Conservation (phyloP, 2,113 vertebrate species). For the Sander vitreus region DNA sequence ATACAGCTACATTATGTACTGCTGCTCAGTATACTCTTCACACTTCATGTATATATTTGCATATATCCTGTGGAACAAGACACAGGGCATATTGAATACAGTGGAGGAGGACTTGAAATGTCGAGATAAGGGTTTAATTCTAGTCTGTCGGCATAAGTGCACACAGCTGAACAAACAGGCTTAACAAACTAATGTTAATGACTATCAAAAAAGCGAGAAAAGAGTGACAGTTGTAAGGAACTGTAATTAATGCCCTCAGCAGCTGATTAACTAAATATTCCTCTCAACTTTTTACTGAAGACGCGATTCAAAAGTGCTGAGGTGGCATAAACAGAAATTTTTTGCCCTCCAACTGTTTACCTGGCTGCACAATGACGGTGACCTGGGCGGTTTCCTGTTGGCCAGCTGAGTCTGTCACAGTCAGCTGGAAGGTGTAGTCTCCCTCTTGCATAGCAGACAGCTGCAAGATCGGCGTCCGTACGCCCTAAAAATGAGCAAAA, state of each 20-base stretch:
- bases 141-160: not conserved
- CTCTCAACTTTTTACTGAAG: not conserved
- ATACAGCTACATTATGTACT: not conserved
- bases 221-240: not conserved
- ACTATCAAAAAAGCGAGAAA: not conserved
- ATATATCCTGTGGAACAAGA: not conserved
- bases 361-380: constrained; percentile 97
- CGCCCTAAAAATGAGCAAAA: constrained; percentile 84
- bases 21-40: not conserved
- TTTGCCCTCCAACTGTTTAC: constrained; percentile 76
- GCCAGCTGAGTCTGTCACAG: constrained; percentile 93
- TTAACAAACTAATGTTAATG: not conserved
- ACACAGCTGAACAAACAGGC: constrained; percentile 6
- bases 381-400: constrained; percentile 95
- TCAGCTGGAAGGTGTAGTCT: constrained; percentile 98
- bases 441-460: constrained; percentile 98
- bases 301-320: not conserved
- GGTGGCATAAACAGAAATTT: not conserved
- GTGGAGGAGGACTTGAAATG: not conserved
- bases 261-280: not conserved
- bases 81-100: not conserved
- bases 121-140: constrained; percentile 12
- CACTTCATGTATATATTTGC: constrained; percentile 6
- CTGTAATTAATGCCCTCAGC: not conserved
- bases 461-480: constrained; percentile 92